Base-by-base conservation (phyloP, 2,797 vertebrate genomes). In the Yasuhikotakia modesta region DNA sequence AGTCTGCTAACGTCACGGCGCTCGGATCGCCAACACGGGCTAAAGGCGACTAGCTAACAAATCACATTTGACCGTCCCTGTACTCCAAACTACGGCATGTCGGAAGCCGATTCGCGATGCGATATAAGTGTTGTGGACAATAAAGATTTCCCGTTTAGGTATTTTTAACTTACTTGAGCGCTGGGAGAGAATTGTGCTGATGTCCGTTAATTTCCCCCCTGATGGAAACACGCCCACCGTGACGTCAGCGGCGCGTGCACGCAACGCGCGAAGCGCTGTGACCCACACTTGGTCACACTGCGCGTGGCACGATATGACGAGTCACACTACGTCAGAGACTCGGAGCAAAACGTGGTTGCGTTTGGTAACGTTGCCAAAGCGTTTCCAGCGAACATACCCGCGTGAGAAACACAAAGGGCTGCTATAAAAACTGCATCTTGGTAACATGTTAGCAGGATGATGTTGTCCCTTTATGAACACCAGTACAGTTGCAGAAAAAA, bases 171-270 rank as follows among this genome's bases (percentile, higher is more conserved):
- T 94, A 94, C 93, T 84, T 89, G 89, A 85, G 85, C 87, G 90
- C 89, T 88, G n/a, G n/a, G 88, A 89, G 89, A 91, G 90, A 89
- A 89, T 89, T 87, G 90, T 90, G 91, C 90, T 90, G 93, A 89
- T 92, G 91, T 91, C 89, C 91, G 92, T 92, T 93, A 92, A 93
- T 92, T 87, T 92, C n/a, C n/a, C 92, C 91, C 82, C 88, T 83
- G 86, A 87, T 79, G 85, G 85, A n/a, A 76, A 91, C 92, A 93
- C 93, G 87, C 89, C 93, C 91, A 90, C 90, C 86, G 76, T 94
- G 92, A 94, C 93, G 93, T 92, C 92, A 93, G 82, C 76, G 83
- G 87, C 91, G 90, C 87, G 89, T 85, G 89, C 85, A 78, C 82
- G 17, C 65, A 21, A 46, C 43, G 79, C 81, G n/a, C n/a, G n/a